Percentiles rank a stretch among this genome's conserved stretches.
phyloP scores from a whole-genome alignment of 2,113 vertebrate species.

The Sula dactylatra region DNA sequence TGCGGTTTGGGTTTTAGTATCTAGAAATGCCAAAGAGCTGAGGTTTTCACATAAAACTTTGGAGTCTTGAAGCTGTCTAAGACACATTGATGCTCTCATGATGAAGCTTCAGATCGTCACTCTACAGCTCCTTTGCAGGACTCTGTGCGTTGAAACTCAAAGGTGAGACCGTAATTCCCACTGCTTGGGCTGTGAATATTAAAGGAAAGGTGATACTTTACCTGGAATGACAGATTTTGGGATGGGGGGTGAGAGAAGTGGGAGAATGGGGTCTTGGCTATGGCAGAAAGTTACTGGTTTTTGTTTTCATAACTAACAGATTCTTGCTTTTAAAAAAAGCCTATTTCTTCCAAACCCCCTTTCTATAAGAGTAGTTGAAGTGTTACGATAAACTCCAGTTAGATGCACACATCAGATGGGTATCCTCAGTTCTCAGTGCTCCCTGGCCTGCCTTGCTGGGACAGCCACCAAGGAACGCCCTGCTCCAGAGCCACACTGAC shows the following conservation, averaged over 20 bases:
- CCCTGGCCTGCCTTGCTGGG: background rate
- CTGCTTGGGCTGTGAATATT: background rate
- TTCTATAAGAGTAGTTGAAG: background rate
- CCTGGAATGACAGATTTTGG: background rate
- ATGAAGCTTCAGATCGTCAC: background rate
- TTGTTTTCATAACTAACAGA: background rate
- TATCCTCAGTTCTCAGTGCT: background rate
- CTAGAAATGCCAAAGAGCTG: background rate
- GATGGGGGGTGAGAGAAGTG: background rate
- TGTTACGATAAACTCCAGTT: background rate
- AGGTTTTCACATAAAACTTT: background rate
- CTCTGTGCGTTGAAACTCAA: background rate
- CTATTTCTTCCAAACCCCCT: background rate
- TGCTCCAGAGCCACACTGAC: background rate
- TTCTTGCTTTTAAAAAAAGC: background rate
- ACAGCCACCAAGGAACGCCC: rapidly evolving
- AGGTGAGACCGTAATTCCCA: background rate
- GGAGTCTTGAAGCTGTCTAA: background rate
- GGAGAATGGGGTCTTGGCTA: background rate
- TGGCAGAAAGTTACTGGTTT: background rate
- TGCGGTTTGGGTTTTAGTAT: background rate
- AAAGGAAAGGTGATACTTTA: background rate
- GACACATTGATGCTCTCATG: background rate
- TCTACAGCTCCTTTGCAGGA: background rate
- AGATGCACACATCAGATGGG: background rate